These are phyloP conservation scores for Heliconius himera DNA, from an alignment of 1,140 invertebrate genomes.

Conservation along the genomic window DNA sequence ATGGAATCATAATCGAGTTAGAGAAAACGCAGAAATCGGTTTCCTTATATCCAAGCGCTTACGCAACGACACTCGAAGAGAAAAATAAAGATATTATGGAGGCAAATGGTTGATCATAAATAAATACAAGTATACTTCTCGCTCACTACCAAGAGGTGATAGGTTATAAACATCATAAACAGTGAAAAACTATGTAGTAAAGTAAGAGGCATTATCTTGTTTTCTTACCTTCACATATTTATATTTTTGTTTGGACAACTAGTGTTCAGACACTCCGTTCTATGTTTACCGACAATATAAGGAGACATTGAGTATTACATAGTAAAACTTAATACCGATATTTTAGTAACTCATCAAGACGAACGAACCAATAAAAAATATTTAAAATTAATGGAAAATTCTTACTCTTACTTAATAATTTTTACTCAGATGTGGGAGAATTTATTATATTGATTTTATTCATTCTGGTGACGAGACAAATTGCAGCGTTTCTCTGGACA, in stretches of 20 bases:
- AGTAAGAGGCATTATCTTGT: not conserved
- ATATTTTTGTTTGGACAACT: not conserved
- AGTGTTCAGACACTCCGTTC: no score
- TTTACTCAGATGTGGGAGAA: no score
- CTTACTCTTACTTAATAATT: no score
- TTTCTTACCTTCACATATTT: not conserved
- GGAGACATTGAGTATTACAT: no score
- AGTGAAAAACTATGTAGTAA: not conserved
- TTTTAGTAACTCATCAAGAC: no score
- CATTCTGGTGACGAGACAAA: no score
- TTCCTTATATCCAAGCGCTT: constrained; percentile 28
- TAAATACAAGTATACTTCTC: constrained; percentile 59
- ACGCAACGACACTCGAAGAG: constrained; percentile 30
- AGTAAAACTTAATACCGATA: no score
- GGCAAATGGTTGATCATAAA: constrained; percentile 61
- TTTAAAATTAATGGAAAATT: no score
- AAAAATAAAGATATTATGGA: constrained; percentile 63
- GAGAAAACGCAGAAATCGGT: constrained; percentile 12
- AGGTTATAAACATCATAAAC: constrained; percentile 31
- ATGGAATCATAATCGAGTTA: constrained; percentile 20
- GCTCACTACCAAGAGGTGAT: constrained; percentile 42
- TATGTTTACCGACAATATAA: no score
- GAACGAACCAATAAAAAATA: no score
- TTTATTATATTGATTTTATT: no score
- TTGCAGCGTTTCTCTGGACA: no score